Evolutionary conservation across 2,113 vertebrate genomes (phyloP).

Genomic region (Forbesichthys papilliferus): DNA sequence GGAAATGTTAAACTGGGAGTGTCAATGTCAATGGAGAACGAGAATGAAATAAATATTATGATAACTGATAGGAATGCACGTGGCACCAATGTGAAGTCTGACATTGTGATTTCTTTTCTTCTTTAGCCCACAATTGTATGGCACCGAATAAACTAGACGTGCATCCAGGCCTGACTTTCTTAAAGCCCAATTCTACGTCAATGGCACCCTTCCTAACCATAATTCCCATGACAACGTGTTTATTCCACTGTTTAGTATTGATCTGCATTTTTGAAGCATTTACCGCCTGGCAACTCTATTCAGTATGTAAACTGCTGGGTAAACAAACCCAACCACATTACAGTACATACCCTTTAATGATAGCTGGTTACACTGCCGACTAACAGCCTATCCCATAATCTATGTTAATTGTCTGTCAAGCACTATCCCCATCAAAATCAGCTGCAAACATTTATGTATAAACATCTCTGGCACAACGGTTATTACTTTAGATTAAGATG

Average conservation of each 20-base stretch:
- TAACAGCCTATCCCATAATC: conserved; percentile 51
- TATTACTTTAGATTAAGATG: background rate
- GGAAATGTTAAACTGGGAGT: conserved; percentile 56
- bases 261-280: conserved; percentile 60
- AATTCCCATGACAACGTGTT: conserved; percentile 56
- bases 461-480: conserved; percentile 29
- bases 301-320: conserved; percentile 52
- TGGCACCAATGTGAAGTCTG: conserved; percentile 17
- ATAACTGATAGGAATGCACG: conserved; percentile 40
- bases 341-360: conserved; percentile 54
- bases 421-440: conserved; percentile 44
- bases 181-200: conserved; percentile 51
- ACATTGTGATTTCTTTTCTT: conserved; percentile 28
- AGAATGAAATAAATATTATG: conserved; percentile 40
- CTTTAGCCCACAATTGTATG: conserved; percentile 21
- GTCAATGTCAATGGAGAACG: conserved; percentile 53
- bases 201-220: conserved; percentile 43
- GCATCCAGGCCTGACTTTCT: conserved; percentile 28
- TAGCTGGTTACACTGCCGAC: conserved; percentile 30
- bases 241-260: conserved; percentile 61
- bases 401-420: conserved; percentile 55
- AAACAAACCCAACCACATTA: conserved; percentile 65
- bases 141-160: conserved; percentile 18
- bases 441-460: conserved; percentile 27
- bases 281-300: conserved; percentile 64